Evolutionary conservation across 2,888 invertebrate genomes (phyloP).

Genomic region (Hyposoter dolosus): DNA sequence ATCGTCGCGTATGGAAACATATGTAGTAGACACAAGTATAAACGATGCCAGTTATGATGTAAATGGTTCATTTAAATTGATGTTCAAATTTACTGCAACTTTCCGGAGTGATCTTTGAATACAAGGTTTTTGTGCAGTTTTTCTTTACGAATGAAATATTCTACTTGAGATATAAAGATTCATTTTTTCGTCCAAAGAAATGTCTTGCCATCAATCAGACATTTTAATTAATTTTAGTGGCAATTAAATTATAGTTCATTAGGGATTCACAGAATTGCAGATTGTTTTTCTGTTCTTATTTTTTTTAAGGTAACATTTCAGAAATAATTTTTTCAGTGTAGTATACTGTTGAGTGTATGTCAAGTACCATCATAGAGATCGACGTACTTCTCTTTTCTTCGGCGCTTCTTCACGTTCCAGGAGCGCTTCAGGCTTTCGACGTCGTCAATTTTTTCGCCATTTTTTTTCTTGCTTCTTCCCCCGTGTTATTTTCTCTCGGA

Average conservation of each 20-base stretch:
- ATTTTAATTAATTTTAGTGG: neutral
- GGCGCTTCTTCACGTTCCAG: constrained; percentile 47
- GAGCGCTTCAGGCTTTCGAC: constrained; percentile 74
- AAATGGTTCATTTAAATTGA: too few relatives aligned
- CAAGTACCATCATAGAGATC: constrained; percentile 79
- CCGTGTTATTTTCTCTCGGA: constrained; percentile 19
- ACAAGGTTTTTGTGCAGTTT: neutral
- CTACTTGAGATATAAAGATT: neutral
- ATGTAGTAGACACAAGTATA: neutral
- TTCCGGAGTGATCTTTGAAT: neutral
- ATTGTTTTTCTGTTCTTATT: neutral
- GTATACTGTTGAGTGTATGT: constrained; percentile 72
- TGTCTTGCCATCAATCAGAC: neutral
- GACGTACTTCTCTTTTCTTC: constrained; percentile 67
- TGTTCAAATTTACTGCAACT: too few relatives aligned
- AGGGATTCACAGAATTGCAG: neutral
- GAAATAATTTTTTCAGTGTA: neutral
- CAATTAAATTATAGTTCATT: neutral
- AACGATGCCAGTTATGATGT: too few relatives aligned
- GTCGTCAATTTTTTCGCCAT: constrained; percentile 72
- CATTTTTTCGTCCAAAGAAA: neutral
- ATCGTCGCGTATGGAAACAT: neutral
- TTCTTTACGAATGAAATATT: neutral
- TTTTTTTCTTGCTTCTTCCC: constrained; percentile 11
- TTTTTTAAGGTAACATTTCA: neutral